These are phyloP conservation scores for Clarias magur DNA, from an alignment of 2,113 vertebrate species.

Conservation along the genomic window DNA sequence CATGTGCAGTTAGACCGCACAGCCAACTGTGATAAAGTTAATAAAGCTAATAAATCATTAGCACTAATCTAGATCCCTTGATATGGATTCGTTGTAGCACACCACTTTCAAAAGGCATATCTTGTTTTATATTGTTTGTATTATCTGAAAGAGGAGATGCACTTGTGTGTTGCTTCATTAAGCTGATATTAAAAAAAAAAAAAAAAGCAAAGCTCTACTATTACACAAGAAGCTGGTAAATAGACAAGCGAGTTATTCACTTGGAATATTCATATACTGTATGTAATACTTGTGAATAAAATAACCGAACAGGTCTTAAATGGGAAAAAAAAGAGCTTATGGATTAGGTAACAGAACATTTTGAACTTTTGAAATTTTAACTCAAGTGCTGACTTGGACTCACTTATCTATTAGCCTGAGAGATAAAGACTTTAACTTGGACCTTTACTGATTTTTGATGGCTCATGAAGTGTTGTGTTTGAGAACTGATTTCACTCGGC, in stretches of 20 bases:
- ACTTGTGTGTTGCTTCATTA: not conserved
- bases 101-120: not conserved
- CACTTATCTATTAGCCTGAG: not conserved
- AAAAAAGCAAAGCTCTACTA: not conserved
- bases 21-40: not conserved
- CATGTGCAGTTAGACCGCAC: not conserved
- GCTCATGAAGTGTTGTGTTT: not conserved
- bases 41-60: not conserved
- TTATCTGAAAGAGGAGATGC: not conserved
- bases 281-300: not conserved
- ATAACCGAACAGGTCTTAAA: not conserved
- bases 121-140: not conserved
- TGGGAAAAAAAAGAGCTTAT: not conserved
- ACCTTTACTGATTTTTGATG: not conserved
- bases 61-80: not conserved
- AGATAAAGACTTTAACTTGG: conserved; percentile 1
- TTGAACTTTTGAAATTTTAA: conserved; percentile 3
- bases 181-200: not conserved
- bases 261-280: not conserved
- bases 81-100: not conserved
- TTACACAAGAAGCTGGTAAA: no score
- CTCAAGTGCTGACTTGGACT: conserved; percentile 6
- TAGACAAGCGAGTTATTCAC: no score
- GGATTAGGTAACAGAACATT: not conserved
- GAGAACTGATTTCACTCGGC: not conserved